Conservation (phyloP, 2,797 vertebrate genomes). For the Syncerus caffer region DNA sequence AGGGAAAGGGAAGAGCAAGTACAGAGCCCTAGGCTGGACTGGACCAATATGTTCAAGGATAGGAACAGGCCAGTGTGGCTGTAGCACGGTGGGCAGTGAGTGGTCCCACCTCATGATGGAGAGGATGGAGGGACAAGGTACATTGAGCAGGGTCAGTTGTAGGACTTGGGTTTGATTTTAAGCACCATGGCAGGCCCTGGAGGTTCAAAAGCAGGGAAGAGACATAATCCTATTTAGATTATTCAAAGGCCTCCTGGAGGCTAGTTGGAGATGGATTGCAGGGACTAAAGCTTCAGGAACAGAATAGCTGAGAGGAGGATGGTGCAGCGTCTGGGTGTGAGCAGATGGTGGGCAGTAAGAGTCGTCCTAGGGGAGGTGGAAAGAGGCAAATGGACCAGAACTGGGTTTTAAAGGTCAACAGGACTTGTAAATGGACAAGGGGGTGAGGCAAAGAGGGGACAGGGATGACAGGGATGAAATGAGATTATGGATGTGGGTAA, state of each 20-base stretch:
- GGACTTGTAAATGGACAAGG: background rate
- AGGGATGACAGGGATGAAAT: background rate
- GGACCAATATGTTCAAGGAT: background rate
- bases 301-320: background rate
- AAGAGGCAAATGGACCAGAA: too few species aligned
- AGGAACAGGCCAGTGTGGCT: background rate
- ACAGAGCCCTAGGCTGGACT: background rate
- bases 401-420: background rate
- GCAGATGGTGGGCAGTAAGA: background rate
- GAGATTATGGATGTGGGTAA: background rate
- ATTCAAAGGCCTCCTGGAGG: background rate
- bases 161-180: background rate
- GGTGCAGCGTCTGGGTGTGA: accelerated
- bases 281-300: background rate
- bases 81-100: background rate
- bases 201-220: background rate
- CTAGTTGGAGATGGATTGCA: background rate
- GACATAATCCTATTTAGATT: background rate
- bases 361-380: background rate
- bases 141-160: accelerated
- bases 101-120: accelerated
- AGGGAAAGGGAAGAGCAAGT: slow-evolving; percentile 3
- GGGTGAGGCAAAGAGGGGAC: background rate
- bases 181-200: background rate
- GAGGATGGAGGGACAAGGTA: accelerated